Evolutionary conservation across 2,113 vertebrate species (phyloP), one percentile per base, ranked within the genome.

Genomic region (Crotalus helleri): DNA sequence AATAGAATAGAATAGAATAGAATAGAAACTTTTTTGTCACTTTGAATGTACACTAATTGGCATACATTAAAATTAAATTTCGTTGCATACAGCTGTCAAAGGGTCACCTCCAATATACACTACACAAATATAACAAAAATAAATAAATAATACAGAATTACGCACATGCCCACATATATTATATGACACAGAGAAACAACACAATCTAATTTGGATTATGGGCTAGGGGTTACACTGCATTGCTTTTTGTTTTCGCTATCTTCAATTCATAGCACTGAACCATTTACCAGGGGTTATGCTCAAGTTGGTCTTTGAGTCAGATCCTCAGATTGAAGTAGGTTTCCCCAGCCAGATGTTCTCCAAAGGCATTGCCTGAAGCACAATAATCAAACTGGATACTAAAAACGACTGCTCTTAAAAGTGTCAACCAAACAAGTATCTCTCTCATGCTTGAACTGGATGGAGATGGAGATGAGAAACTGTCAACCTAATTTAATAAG

Each of bases 401-500:
- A 19, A 39, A 81, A 81, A 39, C 74, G 21, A 39, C 33, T 81
- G 74, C 33, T 33, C 33, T 81, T 81, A 81, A 81, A 81, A 81
- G 74, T 39, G 19, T n/a, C 86, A 88, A 74, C 54, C 87, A 95
- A 91, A 88, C 54, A 93, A 93, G n/a, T 44, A 91, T 81, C 46
- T 57, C 33, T 11, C 81, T 81, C 13, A 91, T 92, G 93, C 94
- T 24, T 96, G 51, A 96, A 91, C 92, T 7, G 54, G 17, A 29
- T 94, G 7, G n/a, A 87, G 4, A 26, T 51, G 85, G 11, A 23
- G n/a, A 11, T 0, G 9, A 94, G 92, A 94, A 95, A 91, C 0
- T 85, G 91, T 24, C 69, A 87, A 89, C 53, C 46, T 92, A 93
- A 94, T 95, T 92, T 91, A 54, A 96, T 93, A 29, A 95, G 44